phyloP scores from a whole-genome alignment of 1,140 invertebrate species.

The Samia ricini region DNA sequence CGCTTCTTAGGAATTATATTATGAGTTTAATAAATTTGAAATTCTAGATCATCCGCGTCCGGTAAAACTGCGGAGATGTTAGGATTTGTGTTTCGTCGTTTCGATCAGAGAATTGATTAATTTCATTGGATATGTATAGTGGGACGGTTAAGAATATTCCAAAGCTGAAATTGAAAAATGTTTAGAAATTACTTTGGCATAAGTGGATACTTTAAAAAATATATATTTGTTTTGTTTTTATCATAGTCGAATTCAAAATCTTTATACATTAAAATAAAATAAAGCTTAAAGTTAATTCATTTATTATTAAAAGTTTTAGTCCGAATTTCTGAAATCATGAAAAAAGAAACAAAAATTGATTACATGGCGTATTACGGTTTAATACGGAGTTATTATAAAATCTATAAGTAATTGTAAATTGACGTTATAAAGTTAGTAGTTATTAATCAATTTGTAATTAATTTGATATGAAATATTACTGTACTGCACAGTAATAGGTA shows the following conservation, averaged over 20 bases:
- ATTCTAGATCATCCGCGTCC: conserved; percentile 19
- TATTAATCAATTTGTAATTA: no score
- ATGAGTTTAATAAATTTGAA: conserved; percentile 31
- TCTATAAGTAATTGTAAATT: no score
- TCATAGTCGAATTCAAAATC: no score
- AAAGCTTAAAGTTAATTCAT: neutral
- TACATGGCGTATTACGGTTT: neutral
- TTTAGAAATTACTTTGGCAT: no score
- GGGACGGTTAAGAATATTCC: neutral
- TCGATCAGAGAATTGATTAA: conserved; percentile 57
- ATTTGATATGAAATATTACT: no score
- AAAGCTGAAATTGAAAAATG: neutral
- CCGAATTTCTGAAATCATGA: neutral
- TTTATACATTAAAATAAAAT: no score
- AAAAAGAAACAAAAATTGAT: neutral
- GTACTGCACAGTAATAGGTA: no score
- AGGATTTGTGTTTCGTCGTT: conserved; percentile 53
- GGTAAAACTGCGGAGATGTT: neutral
- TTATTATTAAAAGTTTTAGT: neutral
- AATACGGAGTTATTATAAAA: neutral
- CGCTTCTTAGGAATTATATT: conserved; percentile 20
- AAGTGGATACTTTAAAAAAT: no score
- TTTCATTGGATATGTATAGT: conserved; percentile 22
- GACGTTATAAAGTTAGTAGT: no score
- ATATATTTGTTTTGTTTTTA: no score